A percentile compares a stretch with the other conserved stretches of the same genome.
These are phyloP conservation scores for Dasyornis broadbenti DNA, from an alignment of 2,113 vertebrate species.

Conservation along the genomic window DNA sequence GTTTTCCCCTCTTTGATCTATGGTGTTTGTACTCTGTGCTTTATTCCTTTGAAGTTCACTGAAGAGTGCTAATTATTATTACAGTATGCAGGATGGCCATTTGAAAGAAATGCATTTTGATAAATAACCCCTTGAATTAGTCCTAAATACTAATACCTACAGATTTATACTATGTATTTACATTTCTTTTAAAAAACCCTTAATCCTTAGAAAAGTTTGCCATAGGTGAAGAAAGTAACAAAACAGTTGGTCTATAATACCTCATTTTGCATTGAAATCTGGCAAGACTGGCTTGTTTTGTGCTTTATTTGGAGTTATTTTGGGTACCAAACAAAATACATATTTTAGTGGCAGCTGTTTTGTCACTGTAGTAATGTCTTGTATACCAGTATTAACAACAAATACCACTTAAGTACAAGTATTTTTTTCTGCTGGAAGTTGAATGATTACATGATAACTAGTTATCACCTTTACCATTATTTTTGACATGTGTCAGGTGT, in stretches of 20 bases:
- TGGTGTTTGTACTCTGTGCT: background rate
- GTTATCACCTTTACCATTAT: background rate
- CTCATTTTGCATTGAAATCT: background rate
- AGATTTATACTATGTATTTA: background rate
- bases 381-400: background rate
- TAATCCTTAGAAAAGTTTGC: background rate
- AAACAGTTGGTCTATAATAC: background rate
- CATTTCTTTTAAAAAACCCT: background rate
- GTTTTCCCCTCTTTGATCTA: background rate
- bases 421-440: background rate
- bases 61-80: background rate
- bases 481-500: background rate
- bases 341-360: background rate
- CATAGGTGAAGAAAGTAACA: background rate
- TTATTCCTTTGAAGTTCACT: constrained; percentile 9
- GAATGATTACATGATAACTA: background rate
- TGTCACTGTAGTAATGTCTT: background rate
- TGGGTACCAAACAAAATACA: background rate
- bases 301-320: background rate
- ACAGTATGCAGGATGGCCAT: background rate
- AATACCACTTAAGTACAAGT: background rate
- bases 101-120: background rate
- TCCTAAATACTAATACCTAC: background rate
- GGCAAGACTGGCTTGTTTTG: background rate
- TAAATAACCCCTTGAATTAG: background rate